These are phyloP conservation scores for Dasyurus viverrinus DNA, from an alignment of 2,113 vertebrate species.

Conservation along the genomic window DNA sequence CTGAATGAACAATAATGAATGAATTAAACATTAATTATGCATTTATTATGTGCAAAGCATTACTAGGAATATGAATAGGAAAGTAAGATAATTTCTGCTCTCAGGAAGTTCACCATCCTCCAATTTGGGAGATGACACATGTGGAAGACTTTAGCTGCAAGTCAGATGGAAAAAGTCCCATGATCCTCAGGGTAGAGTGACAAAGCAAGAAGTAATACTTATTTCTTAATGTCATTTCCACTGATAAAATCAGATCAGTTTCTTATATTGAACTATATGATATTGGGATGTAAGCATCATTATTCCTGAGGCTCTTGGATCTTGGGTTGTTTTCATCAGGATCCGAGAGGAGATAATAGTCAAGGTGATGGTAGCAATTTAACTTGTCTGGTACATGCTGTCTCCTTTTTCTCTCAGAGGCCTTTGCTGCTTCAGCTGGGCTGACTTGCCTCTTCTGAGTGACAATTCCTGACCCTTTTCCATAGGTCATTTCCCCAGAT, in stretches of 20 bases:
- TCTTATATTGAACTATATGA: neutral
- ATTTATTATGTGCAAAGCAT: neutral
- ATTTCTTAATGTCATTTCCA: neutral
- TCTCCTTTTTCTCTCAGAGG: neutral
- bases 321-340: neutral
- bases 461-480: neutral
- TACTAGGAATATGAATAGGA: neutral
- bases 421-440: neutral
- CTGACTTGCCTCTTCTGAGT: neutral
- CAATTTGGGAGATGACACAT: neutral
- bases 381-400: neutral
- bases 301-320: neutral
- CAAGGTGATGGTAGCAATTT: neutral
- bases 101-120: neutral
- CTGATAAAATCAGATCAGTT: neutral
- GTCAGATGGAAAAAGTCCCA: neutral
- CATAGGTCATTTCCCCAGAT: neutral
- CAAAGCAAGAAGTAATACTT: neutral
- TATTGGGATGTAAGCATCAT: neutral
- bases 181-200: neutral
- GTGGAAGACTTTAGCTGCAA: neutral
- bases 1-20: no score
- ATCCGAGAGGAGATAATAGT: neutral
- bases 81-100: neutral
- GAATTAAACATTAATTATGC: no score